Conservation (phyloP, 2,113 vertebrate genomes). For the Dicaeum eximium region DNA sequence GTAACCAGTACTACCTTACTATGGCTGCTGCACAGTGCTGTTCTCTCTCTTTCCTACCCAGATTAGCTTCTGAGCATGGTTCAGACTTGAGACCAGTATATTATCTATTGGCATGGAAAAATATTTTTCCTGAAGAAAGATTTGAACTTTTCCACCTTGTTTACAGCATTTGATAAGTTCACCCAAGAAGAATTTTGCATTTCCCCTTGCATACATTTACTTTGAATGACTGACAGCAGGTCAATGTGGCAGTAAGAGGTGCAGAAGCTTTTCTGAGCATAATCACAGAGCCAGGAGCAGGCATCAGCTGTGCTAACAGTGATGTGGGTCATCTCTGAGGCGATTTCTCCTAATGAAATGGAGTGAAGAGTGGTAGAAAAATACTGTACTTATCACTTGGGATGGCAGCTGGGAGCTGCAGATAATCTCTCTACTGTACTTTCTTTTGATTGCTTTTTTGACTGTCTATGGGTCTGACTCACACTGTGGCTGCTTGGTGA, state of each 20-base stretch:
- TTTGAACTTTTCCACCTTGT: not conserved
- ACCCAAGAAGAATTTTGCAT: not conserved
- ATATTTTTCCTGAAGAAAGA: not conserved
- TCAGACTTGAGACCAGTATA: not conserved
- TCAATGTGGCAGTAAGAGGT: not conserved
- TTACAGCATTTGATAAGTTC: not conserved
- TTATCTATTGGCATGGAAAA: not conserved
- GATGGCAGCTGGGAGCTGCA: not conserved
- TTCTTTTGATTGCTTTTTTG: not conserved
- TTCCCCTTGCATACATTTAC: not conserved
- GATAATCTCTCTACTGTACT: not conserved
- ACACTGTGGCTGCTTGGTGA: rapidly evolving
- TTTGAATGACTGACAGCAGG: not conserved
- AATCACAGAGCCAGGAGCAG: not conserved
- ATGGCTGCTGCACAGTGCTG: not conserved
- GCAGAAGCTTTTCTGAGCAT: not conserved
- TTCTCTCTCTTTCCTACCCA: not conserved
- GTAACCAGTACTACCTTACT: not conserved
- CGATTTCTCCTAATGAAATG: not conserved
- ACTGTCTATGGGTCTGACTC: not conserved
- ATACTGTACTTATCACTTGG: not conserved
- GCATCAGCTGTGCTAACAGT: not conserved
- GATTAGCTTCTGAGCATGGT: not conserved
- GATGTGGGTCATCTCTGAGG: not conserved
- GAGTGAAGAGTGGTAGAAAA: not conserved